A percentile compares a stretch with the other conserved stretches of the same genome.
These are phyloP conservation scores for Tragelaphus scriptus DNA, from an alignment of 2,113 vertebrate genomes.

Conservation along the genomic window DNA sequence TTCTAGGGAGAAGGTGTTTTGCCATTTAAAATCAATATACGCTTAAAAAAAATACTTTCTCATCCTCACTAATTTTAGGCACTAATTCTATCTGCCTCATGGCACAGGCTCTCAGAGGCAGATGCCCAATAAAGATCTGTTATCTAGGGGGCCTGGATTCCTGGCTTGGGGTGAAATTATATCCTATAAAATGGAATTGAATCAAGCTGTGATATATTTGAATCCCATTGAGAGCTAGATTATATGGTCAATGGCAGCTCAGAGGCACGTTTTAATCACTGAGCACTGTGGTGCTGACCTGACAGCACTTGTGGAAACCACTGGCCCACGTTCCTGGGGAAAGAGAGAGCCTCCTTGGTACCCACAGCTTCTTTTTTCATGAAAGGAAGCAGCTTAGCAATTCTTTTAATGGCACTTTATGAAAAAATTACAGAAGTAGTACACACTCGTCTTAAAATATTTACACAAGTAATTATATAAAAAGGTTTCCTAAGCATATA, in stretches of 20 bases:
- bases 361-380: not conserved
- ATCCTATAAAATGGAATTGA: constrained; percentile 28
- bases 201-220: not conserved
- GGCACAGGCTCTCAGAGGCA: not conserved
- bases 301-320: not conserved
- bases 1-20: not conserved
- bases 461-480: not conserved
- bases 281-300: not conserved
- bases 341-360: not conserved
- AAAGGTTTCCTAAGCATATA: not conserved
- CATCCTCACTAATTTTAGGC: not conserved
- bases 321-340: not conserved
- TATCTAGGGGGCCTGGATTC: not conserved
- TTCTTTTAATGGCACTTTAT: not conserved
- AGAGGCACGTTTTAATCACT: not conserved
- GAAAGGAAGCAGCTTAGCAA: not conserved
- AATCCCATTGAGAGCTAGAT: constrained; percentile 28
- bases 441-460: not conserved
- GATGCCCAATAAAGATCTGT: not conserved
- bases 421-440: not conserved
- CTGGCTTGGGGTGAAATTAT: constrained; percentile 8
- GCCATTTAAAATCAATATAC: constrained; percentile 30
- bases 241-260: constrained; percentile 40
- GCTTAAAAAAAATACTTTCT: not conserved
- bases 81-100: not conserved